Evolutionary conservation across 2,113 vertebrate species (phyloP).

Genomic region (Apodemus speciosus): DNA sequence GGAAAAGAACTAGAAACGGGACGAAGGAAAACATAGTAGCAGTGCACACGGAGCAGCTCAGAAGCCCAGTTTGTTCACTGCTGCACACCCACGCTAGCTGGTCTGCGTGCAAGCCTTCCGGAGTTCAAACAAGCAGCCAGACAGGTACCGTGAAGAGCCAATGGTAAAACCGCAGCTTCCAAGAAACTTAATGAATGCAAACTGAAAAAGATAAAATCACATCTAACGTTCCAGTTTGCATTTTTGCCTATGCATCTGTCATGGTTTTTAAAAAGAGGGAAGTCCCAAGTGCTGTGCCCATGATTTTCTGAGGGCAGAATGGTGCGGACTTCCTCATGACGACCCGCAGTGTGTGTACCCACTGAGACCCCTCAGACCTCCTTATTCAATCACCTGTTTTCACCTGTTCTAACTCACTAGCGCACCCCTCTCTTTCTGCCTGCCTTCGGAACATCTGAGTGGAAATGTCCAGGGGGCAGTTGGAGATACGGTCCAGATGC

Average conservation of each 20-base stretch:
- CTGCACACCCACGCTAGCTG: no score
- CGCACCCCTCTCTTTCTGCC: not conserved
- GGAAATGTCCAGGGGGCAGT: not conserved
- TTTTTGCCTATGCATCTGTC: conserved; percentile 3
- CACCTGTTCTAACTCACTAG: not conserved
- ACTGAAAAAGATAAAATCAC: not conserved
- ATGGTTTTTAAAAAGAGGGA: not conserved
- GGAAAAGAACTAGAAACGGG: not conserved
- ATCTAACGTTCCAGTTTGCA: not conserved
- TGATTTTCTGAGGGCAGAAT: conserved; percentile 9
- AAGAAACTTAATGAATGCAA: not conserved
- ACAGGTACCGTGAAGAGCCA: not conserved
- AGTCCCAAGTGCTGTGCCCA: not conserved
- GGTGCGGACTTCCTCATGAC: not conserved
- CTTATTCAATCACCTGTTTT: conserved; percentile 44
- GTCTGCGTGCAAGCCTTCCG: not conserved
- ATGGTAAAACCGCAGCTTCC: not conserved
- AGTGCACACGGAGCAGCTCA: not conserved
- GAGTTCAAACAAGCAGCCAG: not conserved
- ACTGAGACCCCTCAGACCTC: not conserved
- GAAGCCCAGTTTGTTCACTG: not conserved
- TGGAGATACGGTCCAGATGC: conserved; percentile 10
- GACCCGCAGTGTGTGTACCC: conserved; percentile 7
- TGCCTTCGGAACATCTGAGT: not conserved
- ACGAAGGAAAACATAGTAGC: conserved; percentile 15